Evolutionary conservation across 1,140 invertebrate genomes (phyloP), one percentile per base, ranked within the genome.

Genomic region (Steinernema feltiae): DNA sequence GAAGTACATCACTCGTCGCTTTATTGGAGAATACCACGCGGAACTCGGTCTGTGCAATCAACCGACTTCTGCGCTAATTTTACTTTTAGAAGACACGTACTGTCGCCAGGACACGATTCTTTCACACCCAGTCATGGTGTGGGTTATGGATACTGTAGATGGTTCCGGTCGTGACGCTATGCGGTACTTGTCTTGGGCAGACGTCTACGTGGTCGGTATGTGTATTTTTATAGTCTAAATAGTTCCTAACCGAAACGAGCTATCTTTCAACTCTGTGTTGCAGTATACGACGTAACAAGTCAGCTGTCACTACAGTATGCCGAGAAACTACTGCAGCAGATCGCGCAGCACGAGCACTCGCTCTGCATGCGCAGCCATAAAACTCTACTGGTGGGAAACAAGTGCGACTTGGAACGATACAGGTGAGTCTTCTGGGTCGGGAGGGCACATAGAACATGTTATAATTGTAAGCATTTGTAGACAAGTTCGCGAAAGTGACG

Each of bases 11-110:
- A 88, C 88, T 12, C 83, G 82, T 75, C 76, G 88, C 31, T 88
- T 88, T 76, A 88, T 89, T 74, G 88, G 87, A 83, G 88, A 88
- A 76, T 89, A 89, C 76, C 88, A 88, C 76, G 88, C 88, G 12
- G 81, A 85, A 73, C 80, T 88, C 48, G 87, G 88, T 88, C 7
- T 32, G 46, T 72, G 12, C 18, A 71, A 72, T 15, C 32, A 32
- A 48, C 1, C 18, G 18, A 29, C 17, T 78, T 31, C 35, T 80
- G 74, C 7, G 30, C n/a, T 32, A 48, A 73, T 18, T 3, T 70
- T 71, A 71, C 15, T 48, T 83, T 32, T 80, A 88, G 88, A 88
- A 77, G 88, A 88, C 70, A 88, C 87, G 0, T 88, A 89, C 73
- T 85, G 86, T 12, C 88, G 88, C 77, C 83, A 85, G 32, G 87